Base-by-base conservation (phyloP, 2,888 invertebrate genomes). In the Eurois occulta region DNA sequence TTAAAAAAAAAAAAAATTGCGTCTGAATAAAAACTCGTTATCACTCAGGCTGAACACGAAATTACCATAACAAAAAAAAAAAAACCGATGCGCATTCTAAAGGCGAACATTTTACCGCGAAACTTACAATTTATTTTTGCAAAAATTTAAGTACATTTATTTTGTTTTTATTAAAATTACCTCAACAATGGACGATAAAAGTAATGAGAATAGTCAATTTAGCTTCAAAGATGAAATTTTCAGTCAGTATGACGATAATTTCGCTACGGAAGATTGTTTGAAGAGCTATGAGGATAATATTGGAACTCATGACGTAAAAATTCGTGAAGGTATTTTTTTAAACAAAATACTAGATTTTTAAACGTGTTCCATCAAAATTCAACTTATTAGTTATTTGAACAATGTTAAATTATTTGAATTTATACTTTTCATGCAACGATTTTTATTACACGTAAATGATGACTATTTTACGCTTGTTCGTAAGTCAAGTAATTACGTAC, bases 211-310 rank as follows among this genome's bases (percentile, higher is more conserved):
- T 41, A 73, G 85, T 66, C 81, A 90, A 81, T 90, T 88, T 77
- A 80, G 78, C 48, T 86, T 90, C 62, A 83, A 84, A 35, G 87
- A 90, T 66, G 91, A 92, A 69, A 89, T 94, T 77, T 93, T 92
- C 13, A 91, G 86, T 86, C 92, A 91, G 74, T 93, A 91, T 78
- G 92, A 94, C 75, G 91, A 92, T 84, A 92, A 92, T 90, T 91
- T 92, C 70, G 90, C 88, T 58, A 75, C 87, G n/a, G 86, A 89
- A 52, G 86, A 86, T 69, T 83, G 84, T 89, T 83, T 88, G 77
- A 72, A 75, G 80, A 82, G 77, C 70, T 83, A 81, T 83, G 66
- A 78, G 65, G 88, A 72, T 55, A 77, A 83, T 66, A 69, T 85
- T 67, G 69, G 68, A 72, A 76, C 55, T 58, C 75, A 64, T 16